A percentile compares a stretch with the other conserved stretches of the same genome.
Conservation (phyloP, 2,888 invertebrate species). For the Agonum fuliginosum region DNA sequence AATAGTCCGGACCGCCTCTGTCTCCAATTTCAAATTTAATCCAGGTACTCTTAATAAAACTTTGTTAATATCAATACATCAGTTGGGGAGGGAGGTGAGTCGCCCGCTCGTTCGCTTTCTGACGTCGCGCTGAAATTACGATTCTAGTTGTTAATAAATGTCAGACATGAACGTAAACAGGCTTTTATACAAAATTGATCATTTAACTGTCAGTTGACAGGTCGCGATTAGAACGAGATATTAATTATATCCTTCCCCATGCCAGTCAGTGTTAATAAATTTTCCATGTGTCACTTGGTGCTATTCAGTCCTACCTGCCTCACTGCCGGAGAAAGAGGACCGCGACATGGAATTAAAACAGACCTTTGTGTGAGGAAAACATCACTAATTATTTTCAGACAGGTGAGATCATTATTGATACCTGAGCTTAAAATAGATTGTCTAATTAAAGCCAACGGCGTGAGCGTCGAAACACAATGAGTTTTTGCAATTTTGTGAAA, state of each 20-base stretch:
- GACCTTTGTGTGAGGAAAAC: slow-evolving; percentile 8
- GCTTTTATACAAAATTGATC: slow-evolving; percentile 45
- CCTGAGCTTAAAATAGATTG: background rate
- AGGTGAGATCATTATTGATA: slow-evolving; percentile 31
- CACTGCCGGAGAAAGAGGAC: background rate
- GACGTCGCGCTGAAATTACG: slow-evolving; percentile 24
- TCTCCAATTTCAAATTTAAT: too few relatives aligned
- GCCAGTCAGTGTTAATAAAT: slow-evolving; percentile 43
- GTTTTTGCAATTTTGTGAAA: too few relatives aligned
- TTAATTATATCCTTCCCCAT: slow-evolving; percentile 41
- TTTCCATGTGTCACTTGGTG: slow-evolving; percentile 27
- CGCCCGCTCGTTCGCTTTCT: background rate
- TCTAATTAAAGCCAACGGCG: background rate
- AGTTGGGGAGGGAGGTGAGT: too few relatives aligned
- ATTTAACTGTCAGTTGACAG: slow-evolving; percentile 43
- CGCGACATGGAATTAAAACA: slow-evolving; percentile 13
- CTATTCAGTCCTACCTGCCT: slow-evolving; percentile 10
- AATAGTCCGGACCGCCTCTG: too few relatives aligned
- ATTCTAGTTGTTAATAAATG: slow-evolving; percentile 44
- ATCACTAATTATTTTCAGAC: slow-evolving; percentile 29
- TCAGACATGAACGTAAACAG: slow-evolving; percentile 39
- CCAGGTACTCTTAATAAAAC: too few relatives aligned
- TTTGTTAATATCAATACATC: background rate
- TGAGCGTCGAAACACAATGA: too few relatives aligned
- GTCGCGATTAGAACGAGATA: slow-evolving; percentile 32